Evolutionary conservation across 2,113 vertebrate species (phyloP), one percentile per base, ranked within the genome.

Genomic region (Nannobrachium achirus): DNA sequence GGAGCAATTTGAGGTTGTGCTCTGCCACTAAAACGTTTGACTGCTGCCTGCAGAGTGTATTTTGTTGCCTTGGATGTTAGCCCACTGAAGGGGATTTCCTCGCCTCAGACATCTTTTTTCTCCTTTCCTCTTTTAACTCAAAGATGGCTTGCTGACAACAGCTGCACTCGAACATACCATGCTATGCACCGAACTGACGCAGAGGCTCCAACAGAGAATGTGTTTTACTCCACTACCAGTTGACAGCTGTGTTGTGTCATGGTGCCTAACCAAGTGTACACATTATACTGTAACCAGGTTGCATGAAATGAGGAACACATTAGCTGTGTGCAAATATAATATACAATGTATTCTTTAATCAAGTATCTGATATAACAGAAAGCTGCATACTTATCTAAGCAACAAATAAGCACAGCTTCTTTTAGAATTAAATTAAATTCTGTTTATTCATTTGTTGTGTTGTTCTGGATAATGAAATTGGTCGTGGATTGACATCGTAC

Each of bases 31-130:
- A 81, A 79, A 76, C 25, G 56, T 56, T 76, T 75, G 62, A 68
- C 60, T 77, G 76, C 70, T 66, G 78, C 74, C 70, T 66, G 78
- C 74, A 81, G 73, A 84, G 72, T 87, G 65, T 80, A 69, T 78
- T 48, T 88, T 79, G 69, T 78, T 81, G 85, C 75, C 73, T 85
- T 76, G 82, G 87, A 89, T 90, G 83, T 88, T 90, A 88, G 88
- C 82, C 46, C 75, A 48, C 75, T 89, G 90, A 71, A 84, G 91
- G 92, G 93, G 92, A 92, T 93, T 93, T 93, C 92, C 92, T 93
- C 73, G 8, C 87, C 86, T 77, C 88, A 85, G 78, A 76, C 59
- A 9, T 82, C 76, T 79, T 81, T 87, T 91, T 86, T 91, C 73
- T 89, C 71, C 90, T 92, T 92, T 92, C 88, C 87, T 89, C 87